Evolutionary conservation across 2,888 invertebrate species (phyloP).

Genomic region (Ectobius pallidus): DNA sequence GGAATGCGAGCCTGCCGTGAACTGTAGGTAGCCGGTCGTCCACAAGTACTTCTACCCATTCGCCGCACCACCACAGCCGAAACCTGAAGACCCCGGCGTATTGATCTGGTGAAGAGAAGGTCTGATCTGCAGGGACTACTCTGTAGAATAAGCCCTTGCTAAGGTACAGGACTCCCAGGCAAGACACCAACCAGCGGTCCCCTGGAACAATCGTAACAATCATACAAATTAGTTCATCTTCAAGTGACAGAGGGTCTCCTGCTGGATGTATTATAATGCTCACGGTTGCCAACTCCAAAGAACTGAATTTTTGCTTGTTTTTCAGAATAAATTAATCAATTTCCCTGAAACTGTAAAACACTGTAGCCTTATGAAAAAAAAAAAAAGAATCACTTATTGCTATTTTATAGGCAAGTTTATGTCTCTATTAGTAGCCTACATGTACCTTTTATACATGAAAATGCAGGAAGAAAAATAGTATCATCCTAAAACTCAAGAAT

Average conservation of each 20-base stretch:
- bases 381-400: no score
- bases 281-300: no score
- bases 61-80: slow-evolving; percentile 92
- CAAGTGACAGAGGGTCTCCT: background rate
- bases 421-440: no score
- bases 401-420: no score
- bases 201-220: slow-evolving; percentile 63
- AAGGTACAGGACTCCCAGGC: slow-evolving; percentile 82
- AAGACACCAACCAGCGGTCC: slow-evolving; percentile 89
- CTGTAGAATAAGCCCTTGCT: slow-evolving; percentile 88
- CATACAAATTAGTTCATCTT: background rate
- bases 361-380: no score
- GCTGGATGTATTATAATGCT: no score
- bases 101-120: slow-evolving; percentile 60
- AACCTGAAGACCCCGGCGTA: slow-evolving; percentile 87
- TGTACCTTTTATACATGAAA: no score
- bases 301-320: no score
- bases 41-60: slow-evolving; percentile 89
- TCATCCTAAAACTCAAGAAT: no score
- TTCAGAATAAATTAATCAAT: no score
- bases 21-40: slow-evolving; percentile 90
- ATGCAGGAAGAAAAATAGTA: no score
- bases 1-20: slow-evolving; percentile 83
- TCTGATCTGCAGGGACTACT: slow-evolving; percentile 90
- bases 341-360: no score